Evolutionary conservation across 1,140 invertebrate genomes (phyloP).

Genomic region (Heliconius hermathena): DNA sequence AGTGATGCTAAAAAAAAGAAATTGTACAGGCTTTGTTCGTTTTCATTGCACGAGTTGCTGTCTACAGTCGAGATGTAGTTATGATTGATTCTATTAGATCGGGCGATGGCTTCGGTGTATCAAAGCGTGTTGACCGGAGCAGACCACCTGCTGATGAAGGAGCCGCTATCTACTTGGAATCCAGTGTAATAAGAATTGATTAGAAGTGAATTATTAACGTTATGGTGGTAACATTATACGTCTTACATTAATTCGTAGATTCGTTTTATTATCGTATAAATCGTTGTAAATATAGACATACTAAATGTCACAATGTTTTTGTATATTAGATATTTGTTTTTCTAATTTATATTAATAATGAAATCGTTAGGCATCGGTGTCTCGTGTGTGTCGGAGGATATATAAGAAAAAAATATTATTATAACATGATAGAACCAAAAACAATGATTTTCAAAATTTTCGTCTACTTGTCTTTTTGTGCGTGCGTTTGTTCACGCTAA

Average conservation of each 20-base stretch:
- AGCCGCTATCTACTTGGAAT: constrained; percentile 49
- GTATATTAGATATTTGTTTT: no score
- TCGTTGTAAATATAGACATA: not conserved
- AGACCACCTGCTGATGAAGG: constrained; percentile 71
- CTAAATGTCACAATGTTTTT: not conserved
- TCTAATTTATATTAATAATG: no score
- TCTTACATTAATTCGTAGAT: not conserved
- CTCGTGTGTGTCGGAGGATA: no score
- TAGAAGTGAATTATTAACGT: constrained; percentile 41
- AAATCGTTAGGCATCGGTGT: no score
- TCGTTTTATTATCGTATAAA: not conserved
- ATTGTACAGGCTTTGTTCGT: constrained; percentile 39
- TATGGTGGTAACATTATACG: not conserved
- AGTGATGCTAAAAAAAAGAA: not conserved
- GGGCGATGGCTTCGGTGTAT: constrained; percentile 71
- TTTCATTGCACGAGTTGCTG: constrained; percentile 26
- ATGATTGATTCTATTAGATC: constrained; percentile 79
- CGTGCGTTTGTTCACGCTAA: no score
- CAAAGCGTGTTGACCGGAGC: constrained; percentile 73
- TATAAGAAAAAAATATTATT: no score
- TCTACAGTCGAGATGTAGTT: constrained; percentile 58
- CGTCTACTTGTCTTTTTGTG: no score
- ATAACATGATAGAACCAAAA: no score
- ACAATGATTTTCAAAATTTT: no score
- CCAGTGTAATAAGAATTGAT: constrained; percentile 44